Evolutionary conservation across 2,888 invertebrate genomes (phyloP).

Genomic region (Argynnis bischoffii): DNA sequence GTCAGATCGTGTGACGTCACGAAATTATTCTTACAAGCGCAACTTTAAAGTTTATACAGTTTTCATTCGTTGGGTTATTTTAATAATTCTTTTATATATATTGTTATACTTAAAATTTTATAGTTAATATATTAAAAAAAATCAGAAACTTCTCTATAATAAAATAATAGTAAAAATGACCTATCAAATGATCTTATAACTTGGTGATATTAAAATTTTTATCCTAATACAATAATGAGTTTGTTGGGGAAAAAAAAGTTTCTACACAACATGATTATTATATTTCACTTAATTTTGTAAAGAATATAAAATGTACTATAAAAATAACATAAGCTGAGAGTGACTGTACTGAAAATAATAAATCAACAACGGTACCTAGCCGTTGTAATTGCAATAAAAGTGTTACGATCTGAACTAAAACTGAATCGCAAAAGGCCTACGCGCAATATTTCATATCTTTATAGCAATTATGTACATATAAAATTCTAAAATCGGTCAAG

Average conservation of each 20-base stretch:
- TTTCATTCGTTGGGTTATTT: no score
- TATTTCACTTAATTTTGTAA: not conserved
- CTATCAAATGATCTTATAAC: no score
- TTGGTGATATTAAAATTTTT: not conserved
- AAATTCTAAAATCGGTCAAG: constrained; percentile 11
- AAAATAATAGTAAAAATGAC: no score
- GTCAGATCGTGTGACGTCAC: no score
- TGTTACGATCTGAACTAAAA: constrained; percentile 38
- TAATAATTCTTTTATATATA: no score
- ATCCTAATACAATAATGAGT: not conserved
- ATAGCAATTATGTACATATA: constrained; percentile 10
- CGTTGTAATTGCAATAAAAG: constrained; percentile 25
- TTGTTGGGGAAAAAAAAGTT: not conserved
- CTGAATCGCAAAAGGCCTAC: constrained; percentile 14
- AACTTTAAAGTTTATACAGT: no score
- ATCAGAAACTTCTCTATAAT: no score
- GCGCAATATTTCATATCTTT: constrained; percentile 13
- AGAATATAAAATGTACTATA: not conserved
- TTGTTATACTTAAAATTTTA: no score
- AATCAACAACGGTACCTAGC: constrained; percentile 22
- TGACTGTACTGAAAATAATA: constrained; percentile 36
- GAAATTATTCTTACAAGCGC: no score
- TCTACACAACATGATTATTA: no score
- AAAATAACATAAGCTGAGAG: constrained; percentile 18
- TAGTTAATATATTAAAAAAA: no score